Percentiles rank a stretch among this genome's conserved stretches.
These are phyloP conservation scores for Physeter macrocephalus DNA, from an alignment of 2,113 vertebrate genomes.

Conservation along the genomic window DNA sequence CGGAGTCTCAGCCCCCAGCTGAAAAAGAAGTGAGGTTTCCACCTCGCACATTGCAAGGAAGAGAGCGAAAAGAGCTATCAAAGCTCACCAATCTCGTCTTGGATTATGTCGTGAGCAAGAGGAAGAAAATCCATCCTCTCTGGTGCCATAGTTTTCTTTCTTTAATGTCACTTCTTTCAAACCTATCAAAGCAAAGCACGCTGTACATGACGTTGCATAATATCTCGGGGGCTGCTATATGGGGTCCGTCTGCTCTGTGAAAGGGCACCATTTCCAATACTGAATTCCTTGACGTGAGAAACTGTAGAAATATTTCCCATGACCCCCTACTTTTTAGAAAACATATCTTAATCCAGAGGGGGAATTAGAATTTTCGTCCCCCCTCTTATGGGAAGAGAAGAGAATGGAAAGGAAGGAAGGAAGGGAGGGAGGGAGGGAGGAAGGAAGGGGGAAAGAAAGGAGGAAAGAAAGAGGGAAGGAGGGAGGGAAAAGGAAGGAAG, in stretches of 20 bases:
- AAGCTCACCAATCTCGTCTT: background rate
- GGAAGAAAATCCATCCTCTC: background rate
- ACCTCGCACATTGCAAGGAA: background rate
- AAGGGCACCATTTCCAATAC: background rate
- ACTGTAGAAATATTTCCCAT: background rate
- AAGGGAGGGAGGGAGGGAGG: rapidly evolving
- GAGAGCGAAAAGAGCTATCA: background rate
- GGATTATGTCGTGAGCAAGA: background rate
- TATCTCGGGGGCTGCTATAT: rapidly evolving
- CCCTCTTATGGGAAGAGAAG: background rate
- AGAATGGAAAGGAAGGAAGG: background rate
- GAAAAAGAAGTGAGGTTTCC: background rate
- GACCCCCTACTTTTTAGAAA: background rate
- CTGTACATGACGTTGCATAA: background rate
- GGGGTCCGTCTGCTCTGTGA: background rate
- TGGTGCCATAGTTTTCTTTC: background rate
- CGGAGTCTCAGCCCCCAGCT: background rate
- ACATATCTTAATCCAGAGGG: background rate
- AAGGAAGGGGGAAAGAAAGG: rapidly evolving
- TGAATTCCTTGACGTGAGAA: background rate
- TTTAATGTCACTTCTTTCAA: slow-evolving; percentile 36
- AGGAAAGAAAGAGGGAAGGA: too few species aligned
- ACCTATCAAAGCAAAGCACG: slow-evolving; percentile 7
- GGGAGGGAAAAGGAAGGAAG: background rate
- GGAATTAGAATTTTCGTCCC: background rate